Base-by-base conservation (phyloP, 2,888 invertebrate species). In the Meteorus cinctellus region DNA sequence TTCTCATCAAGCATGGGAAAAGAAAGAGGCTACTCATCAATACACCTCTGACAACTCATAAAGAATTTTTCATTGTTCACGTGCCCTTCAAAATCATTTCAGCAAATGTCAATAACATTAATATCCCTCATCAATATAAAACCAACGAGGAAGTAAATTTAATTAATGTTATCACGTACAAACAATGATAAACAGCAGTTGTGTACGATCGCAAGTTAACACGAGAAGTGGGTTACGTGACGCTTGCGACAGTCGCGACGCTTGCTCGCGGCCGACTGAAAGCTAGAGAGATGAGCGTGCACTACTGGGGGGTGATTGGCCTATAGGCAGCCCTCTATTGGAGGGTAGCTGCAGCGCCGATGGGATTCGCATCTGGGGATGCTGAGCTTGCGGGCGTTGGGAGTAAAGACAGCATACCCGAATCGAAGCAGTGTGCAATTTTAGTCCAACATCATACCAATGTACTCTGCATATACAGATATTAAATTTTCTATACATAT, bases 261-360 rank as follows among this genome's bases (percentile, higher is more conserved):
- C 80, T 79, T 74, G 82, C 81, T 81, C 80, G 82, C 82, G 81
- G 84, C 81, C 78, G 80, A 84, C 84, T 83, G 83, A 82, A 82
- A 82, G 81, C 79, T 77, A 74, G 72, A 69, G 72, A 77, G 72
- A 72, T 77, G 75, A 75, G 78, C 72, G 74, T 74, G 78, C 73
- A 69, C 77, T 72, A 76, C 71, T 41, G 29, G 73, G 78, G 78
- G 80, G 74, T 79, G 77, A 79, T 73, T 78, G 77, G 80, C 78
- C 78, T 76, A 78, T 71, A 76, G 75, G 76, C 77, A 75, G 34
- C 78, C 77, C 69, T 72, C 73, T 72, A 65, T 59, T 59, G 60
- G 74, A 45, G 72, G 74, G 72, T 75, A 74, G 78, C 75, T 72
- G 78, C 76, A 76, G 74, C 79, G 77, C 75, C 66, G 70, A 31